Conservation (phyloP, 2,113 vertebrate genomes). For the Petrocephalus zakoni region DNA sequence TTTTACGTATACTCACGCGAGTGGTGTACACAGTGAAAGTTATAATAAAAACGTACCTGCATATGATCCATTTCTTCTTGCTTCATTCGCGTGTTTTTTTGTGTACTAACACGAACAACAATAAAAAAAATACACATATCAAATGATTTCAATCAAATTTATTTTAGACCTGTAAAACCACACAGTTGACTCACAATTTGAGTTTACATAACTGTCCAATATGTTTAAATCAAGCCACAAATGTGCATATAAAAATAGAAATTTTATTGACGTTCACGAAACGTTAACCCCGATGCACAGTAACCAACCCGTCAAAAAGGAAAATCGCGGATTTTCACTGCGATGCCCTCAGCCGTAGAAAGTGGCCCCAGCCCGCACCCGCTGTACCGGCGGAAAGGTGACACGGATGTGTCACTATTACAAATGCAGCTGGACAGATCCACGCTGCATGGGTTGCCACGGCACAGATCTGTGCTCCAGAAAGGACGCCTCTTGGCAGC, state of each 20-base stretch:
- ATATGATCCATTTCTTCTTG: not conserved
- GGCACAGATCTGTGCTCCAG: too few species aligned
- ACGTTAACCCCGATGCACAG: not conserved
- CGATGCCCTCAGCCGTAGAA: not conserved
- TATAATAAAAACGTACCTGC: not conserved
- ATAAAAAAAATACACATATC: not conserved
- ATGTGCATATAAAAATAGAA: constrained; percentile 12
- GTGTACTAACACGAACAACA: not conserved
- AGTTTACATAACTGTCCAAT: not conserved
- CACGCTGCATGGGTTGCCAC: not conserved
- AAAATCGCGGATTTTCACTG: not conserved
- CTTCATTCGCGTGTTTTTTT: not conserved
- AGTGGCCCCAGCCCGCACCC: not conserved
- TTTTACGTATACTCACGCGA: not conserved
- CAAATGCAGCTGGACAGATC: not conserved
- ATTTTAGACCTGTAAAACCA: not conserved
- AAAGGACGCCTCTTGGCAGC: too few species aligned
- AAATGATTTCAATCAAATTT: not conserved
- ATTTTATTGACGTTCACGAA: not conserved
- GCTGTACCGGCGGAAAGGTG: not conserved
- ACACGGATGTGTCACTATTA: not conserved
- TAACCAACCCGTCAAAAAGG: not conserved
- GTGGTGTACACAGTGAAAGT: not conserved
- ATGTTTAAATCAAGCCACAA: not conserved
- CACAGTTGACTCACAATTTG: not conserved